Base-by-base conservation (phyloP, 2,888 invertebrate genomes). In the Syritta pipiens region DNA sequence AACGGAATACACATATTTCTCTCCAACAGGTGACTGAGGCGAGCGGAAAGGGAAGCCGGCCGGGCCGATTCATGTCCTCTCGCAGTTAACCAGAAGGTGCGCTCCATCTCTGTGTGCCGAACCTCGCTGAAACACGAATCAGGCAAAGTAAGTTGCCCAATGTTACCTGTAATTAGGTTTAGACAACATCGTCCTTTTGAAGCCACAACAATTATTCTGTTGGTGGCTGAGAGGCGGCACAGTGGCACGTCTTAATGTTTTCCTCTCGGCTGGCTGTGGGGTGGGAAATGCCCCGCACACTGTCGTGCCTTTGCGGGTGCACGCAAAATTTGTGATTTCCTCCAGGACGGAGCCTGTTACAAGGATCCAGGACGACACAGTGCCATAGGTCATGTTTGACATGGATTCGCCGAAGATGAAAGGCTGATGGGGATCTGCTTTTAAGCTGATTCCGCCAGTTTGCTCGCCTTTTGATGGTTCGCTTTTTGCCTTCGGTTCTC, bases 1-100 rank as follows among this genome's bases (percentile, higher is more conserved):
- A 74, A 74, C 65, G 28, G 63, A 74, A 59, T 59, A 74, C 30
- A 72, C 63, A 49, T 72, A n/a, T n/a, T n/a, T n/a, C n/a, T 57
- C 40, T 24, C 57, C 51, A 74, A 65, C 74, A 74, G 63, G 62
- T 65, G 57, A 32, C 65, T 51, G n/a, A n/a, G n/a, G n/a, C n/a
- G n/a, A n/a, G n/a, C n/a, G n/a, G n/a, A n/a, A n/a, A n/a, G n/a
- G n/a, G n/a, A n/a, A n/a, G n/a, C n/a, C n/a, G n/a, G n/a, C n/a
- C n/a, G n/a, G n/a, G n/a, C n/a, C n/a, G n/a, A n/a, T 72, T 72
- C 49, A 63, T 72, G 72, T 55, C 63, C 72, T 63, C 5, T 55
- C 40, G 57, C 55, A 55, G 63, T 72, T 72, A 63, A 37, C 60
- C 60, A 60, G 24, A 44, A 14, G 57, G 26, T 35, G n/a, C n/a